Percentiles rank a stretch among this genome's conserved stretches.
phyloP scores from a whole-genome alignment of 2,888 invertebrate genomes.

The Drosophila longiperda region DNA sequence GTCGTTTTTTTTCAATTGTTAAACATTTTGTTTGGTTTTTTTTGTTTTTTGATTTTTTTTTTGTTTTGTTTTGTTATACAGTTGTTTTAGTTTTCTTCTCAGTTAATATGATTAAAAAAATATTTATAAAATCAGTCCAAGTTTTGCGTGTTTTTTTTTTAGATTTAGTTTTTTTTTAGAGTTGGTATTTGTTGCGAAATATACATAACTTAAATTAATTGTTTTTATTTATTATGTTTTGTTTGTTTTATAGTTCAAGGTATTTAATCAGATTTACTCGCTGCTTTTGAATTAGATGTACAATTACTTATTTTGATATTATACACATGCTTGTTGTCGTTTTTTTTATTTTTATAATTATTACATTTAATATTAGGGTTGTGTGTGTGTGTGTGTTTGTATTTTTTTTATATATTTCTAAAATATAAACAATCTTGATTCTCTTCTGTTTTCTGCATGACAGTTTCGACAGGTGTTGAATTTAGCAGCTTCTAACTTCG shows the following conservation, averaged over 20 bases:
- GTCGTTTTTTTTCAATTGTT: constrained; percentile 47
- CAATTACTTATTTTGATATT: constrained; percentile 43
- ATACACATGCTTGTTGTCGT: constrained; percentile 51
- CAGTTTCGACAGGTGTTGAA: constrained; percentile 41
- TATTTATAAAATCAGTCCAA: constrained; percentile 83
- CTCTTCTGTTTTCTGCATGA: constrained; percentile 76
- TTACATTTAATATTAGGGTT: constrained; percentile 45
- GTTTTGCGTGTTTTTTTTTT: constrained; percentile 69
- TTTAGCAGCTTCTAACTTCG: constrained; percentile 1
- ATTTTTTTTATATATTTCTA: constrained; percentile 75
- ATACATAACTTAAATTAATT: constrained; percentile 56
- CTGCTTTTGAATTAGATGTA: constrained; percentile 44
- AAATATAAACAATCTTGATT: constrained; percentile 84
- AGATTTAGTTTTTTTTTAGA: constrained; percentile 28
- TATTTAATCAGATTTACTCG: constrained; percentile 52
- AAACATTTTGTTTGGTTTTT: constrained; percentile 31
- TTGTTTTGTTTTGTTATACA: constrained; percentile 43
- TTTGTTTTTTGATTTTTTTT: constrained; percentile 43
- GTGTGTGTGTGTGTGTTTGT: constrained; percentile 22
- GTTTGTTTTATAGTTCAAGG: constrained; percentile 28
- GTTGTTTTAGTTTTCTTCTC: constrained; percentile 49
- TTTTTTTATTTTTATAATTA: constrained; percentile 3
- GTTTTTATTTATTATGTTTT: constrained; percentile 34
- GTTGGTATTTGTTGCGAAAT: constrained; percentile 44
- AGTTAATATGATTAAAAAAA: constrained; percentile 71